phyloP scores from a whole-genome alignment of 2,113 vertebrate species.

The Nerophis lumbriciformis region DNA sequence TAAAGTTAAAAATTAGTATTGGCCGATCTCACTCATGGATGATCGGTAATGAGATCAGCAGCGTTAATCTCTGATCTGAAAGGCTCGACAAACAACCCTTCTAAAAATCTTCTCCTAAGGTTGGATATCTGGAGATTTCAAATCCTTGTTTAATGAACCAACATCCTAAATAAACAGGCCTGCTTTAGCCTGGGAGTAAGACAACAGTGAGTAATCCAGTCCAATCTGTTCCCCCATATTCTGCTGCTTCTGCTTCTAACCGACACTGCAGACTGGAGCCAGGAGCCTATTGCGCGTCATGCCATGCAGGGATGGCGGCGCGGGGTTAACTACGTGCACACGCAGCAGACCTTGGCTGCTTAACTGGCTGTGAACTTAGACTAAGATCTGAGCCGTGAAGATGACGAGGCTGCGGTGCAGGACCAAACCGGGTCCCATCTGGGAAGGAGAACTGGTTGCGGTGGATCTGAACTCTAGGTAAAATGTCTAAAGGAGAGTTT shows the following conservation, averaged over 20 bases:
- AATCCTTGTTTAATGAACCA: constrained; percentile 48
- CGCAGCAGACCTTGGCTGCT: constrained; percentile 28
- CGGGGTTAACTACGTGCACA: constrained; percentile 10
- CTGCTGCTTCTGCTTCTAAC: constrained; percentile 45
- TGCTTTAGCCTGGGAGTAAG: constrained; percentile 28
- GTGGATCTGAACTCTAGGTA: too few relatives aligned
- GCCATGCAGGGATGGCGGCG: constrained; percentile 10
- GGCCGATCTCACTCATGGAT: too few relatives aligned
- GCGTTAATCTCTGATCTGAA: too few relatives aligned
- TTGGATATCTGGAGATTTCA: constrained; percentile 24
- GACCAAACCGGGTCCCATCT: constrained; percentile 20
- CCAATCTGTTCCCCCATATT: constrained; percentile 52
- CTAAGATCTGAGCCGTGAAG: constrained; percentile 9
- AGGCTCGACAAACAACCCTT: too few relatives aligned
- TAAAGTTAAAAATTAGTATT: too few relatives aligned
- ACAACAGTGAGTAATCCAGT: constrained; percentile 58
- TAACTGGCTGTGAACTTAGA: constrained; percentile 23
- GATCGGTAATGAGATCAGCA: too few relatives aligned
- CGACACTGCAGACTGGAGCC: constrained; percentile 25
- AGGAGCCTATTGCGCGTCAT: constrained; percentile 22
- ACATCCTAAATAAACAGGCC: constrained; percentile 57
- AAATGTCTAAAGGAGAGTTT: too few relatives aligned
- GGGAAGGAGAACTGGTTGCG: constrained; percentile 12
- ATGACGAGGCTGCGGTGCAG: constrained; percentile 25
- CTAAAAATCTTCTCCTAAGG: not conserved